Conservation (phyloP, 1,140 invertebrate genomes). For the Gryon sp. region DNA sequence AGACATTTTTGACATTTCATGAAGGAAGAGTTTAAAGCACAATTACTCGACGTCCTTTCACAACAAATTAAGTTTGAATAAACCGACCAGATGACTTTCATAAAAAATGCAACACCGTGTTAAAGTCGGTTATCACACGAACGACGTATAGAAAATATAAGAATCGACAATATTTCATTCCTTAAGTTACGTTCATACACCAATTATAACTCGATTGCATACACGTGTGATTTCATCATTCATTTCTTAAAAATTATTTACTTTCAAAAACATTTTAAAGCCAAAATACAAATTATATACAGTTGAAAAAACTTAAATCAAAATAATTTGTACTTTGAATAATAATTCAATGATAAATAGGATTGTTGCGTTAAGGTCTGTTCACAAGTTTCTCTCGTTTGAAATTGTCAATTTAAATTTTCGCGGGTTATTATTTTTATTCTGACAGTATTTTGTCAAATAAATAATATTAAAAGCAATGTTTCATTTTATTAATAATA, state of each 20-base stretch:
- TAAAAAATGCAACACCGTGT: slow-evolving; percentile 29
- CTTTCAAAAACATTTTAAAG: background rate
- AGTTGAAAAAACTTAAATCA: no score
- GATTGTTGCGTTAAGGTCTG: no score
- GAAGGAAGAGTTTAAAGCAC: slow-evolving; percentile 3
- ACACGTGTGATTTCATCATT: background rate
- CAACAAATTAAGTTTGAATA: background rate
- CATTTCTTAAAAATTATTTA: background rate
- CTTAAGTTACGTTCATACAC: slow-evolving; percentile 13
- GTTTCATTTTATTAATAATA: no score
- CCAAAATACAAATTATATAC: no score
- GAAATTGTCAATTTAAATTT: background rate
- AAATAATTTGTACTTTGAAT: no score
- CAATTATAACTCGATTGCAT: background rate
- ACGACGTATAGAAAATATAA: no score
- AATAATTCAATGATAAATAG: no score
- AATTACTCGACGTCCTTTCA: background rate
- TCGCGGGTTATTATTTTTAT: background rate
- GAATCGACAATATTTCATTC: slow-evolving; percentile 41
- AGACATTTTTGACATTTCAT: slow-evolving; percentile 63
- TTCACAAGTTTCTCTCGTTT: background rate
- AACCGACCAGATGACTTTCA: slow-evolving; percentile 19
- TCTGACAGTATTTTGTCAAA: no score
- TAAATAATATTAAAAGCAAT: no score
- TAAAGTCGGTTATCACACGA: background rate